Evolutionary conservation across 2,888 invertebrate species (phyloP).

Genomic region (Aleiodes alternator): DNA sequence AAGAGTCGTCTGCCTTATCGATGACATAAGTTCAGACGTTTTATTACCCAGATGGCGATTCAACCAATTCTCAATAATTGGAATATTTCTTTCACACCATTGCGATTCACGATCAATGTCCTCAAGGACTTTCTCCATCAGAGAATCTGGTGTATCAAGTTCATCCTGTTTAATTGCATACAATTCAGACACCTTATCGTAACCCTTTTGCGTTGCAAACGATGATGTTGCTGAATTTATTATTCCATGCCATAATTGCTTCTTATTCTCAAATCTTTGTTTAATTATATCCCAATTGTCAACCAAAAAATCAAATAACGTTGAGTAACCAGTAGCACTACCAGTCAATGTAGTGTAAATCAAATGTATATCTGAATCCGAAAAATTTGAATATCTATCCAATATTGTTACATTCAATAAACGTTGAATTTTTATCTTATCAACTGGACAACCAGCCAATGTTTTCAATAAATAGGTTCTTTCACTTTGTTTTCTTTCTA

Average conservation of each 20-base stretch:
- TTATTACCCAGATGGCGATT: slow-evolving; percentile 76
- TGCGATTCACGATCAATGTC: slow-evolving; percentile 85
- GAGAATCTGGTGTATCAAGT: slow-evolving; percentile 84
- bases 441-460: slow-evolving; percentile 87
- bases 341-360: slow-evolving; percentile 87
- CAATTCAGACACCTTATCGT: slow-evolving; percentile 82
- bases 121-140: slow-evolving; percentile 84
- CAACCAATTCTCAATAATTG: slow-evolving; percentile 85
- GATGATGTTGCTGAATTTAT: slow-evolving; percentile 85
- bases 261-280: slow-evolving; percentile 81
- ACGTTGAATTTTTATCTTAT: slow-evolving; percentile 82
- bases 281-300: slow-evolving; percentile 84
- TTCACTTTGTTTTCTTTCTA: slow-evolving; percentile 82
- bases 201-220: slow-evolving; percentile 85
- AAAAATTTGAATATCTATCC: slow-evolving; percentile 84
- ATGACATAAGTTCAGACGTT: slow-evolving; percentile 40
- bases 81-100: slow-evolving; percentile 86
- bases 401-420: slow-evolving; percentile 83
- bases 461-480: slow-evolving; percentile 87
- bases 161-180: slow-evolving; percentile 81
- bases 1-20: slow-evolving; percentile 11
- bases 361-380: slow-evolving; percentile 85
- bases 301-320: slow-evolving; percentile 83
- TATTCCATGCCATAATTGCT: slow-evolving; percentile 86
- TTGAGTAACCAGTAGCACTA: slow-evolving; percentile 83